Evolutionary conservation across 2,797 vertebrate species (phyloP), one percentile per base, ranked within the genome.

Genomic region (Dermochelys coriacea): DNA sequence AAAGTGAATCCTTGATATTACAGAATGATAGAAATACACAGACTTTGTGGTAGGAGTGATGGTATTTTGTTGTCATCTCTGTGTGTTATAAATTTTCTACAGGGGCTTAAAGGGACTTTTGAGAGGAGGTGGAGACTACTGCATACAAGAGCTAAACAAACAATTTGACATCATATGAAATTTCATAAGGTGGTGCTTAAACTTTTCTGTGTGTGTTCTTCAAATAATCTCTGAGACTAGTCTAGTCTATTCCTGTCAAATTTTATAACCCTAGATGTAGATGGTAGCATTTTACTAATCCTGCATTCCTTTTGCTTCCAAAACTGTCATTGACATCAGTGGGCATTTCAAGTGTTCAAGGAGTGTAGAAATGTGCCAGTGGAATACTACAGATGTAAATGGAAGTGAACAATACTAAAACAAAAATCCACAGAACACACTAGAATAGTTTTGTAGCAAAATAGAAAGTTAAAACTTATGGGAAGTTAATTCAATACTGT

Each of bases 101-200:
- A 52, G 18, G 57, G 34, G 82, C 92, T 94, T 94, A 93, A 95
- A 55, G 61, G 41, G 18, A 85, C 74, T 94, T 61, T 88, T n/a
- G 84, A 93, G 85, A 91, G 88, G 91, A 97, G 96, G 95, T 79
- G 97, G 97, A 96, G 96, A 51, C 88, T 96, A 41, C 51, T 8
- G 37, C 79, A 82, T 83, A 84, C 64, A 45, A 95, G 93, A 94
- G 21, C 82, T 93, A 96, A 96, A 92, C 93, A 94, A 55, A 55
- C 77, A 52, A 68, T 89, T 80, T 82, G 71, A 93, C 92, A 90
- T 90, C 71, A 91, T 94, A 92, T 57, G 47, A 89, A 91, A 88
- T 0, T 8, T 23, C 2, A 90, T 80, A 78, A 91, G 93, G 86
- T 49, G 75, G 88, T 79, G 82, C 6, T 27, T 90, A 41, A 49